phyloP scores from a whole-genome alignment of 30 jellyfish, hydroid and myxozoan genomes.

The Rhopilema esculentum region DNA sequence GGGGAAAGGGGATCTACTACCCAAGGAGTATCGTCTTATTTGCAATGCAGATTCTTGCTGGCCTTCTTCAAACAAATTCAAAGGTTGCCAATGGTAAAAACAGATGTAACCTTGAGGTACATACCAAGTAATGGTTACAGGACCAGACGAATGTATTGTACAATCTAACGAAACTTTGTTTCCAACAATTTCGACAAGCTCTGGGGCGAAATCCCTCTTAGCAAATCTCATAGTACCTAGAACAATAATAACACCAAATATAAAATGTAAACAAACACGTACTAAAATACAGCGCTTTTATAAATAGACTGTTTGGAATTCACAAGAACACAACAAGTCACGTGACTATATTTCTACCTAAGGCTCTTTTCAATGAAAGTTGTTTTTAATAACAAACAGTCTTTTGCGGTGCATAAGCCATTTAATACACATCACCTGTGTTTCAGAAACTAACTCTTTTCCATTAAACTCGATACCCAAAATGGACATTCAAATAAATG shows the following conservation, averaged over 20 bases:
- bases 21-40: no score
- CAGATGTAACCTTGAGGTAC: no score
- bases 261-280: no score
- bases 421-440: background rate
- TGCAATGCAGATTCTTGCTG: no score
- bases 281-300: background rate
- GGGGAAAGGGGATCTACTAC: no score
- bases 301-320: background rate
- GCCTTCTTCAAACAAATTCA: no score
- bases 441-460: background rate
- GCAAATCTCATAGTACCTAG: constrained; percentile 28
- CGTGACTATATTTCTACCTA: background rate
- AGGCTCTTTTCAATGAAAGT: background rate
- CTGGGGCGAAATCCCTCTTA: background rate
- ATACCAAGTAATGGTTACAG: constrained; percentile 29
- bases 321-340: background rate
- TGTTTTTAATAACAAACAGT: background rate
- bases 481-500: background rate
- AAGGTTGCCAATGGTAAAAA: no score
- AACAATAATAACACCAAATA: background rate
- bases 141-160: background rate
- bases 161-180: constrained; percentile 29
- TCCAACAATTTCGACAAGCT: constrained; percentile 34
- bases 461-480: background rate
- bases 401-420: background rate